Conservation (phyloP, 2,888 invertebrate species). For the Pollenia griseotomentosa region DNA sequence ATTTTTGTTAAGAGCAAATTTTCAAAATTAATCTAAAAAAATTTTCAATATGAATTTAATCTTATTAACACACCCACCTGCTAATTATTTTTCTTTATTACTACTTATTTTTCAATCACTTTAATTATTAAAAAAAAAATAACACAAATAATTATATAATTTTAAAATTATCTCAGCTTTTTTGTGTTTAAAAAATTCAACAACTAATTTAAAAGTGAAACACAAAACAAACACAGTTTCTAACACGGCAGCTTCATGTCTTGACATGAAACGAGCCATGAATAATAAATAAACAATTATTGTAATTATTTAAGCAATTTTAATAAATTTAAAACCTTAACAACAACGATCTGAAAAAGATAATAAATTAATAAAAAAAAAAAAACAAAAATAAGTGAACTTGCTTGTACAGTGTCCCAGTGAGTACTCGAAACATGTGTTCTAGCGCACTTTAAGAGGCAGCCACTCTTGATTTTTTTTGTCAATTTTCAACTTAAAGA, state of each 20-base stretch:
- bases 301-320: slow-evolving; percentile 60
- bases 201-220: slow-evolving; percentile 26
- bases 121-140: too few relatives aligned
- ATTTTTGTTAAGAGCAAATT: too few relatives aligned
- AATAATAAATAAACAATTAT: slow-evolving; percentile 60
- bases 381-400: slow-evolving; percentile 8
- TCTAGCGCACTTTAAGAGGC: slow-evolving; percentile 42
- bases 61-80: too few relatives aligned
- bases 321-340: background rate
- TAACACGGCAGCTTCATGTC: slow-evolving; percentile 61
- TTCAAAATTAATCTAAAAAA: too few relatives aligned
- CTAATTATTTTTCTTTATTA: background rate
- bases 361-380: slow-evolving; percentile 11
- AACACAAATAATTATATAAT: slow-evolving; percentile 45
- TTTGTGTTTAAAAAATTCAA: slow-evolving; percentile 21
- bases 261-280: slow-evolving; percentile 43
- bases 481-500: slow-evolving; percentile 23
- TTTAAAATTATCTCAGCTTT: slow-evolving; percentile 34
- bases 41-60: too few relatives aligned
- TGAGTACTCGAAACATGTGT: slow-evolving; percentile 45
- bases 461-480: background rate
- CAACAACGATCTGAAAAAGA: slow-evolving; percentile 15
- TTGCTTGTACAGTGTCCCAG: background rate
- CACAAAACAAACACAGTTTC: slow-evolving; percentile 34
- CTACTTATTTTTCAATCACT: too few relatives aligned